Evolutionary conservation across 2,113 vertebrate species (phyloP), one percentile per base, ranked within the genome.

Genomic region (Sarotherodon lohbergeri): DNA sequence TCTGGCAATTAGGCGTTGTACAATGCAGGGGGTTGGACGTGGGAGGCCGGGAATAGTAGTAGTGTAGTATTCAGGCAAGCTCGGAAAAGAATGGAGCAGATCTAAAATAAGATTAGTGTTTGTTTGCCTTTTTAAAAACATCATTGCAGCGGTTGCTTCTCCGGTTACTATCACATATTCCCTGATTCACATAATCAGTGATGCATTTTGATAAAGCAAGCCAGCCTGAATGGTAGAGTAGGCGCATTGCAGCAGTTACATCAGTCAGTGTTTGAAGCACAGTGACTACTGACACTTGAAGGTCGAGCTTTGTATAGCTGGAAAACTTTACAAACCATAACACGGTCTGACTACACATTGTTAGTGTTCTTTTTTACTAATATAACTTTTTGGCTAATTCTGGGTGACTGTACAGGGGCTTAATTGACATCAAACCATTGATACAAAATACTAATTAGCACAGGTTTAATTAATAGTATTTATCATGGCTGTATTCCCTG

Each of bases 241-340:
- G 56, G 61, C 8, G 54, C 81, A 88, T 84, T 94, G 91, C 90
- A 92, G 81, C 85, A 90, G 68, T 59, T 85, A 80, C 85, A 17
- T 90, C 85, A 90, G 71, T 79, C 84, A 36, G 36, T 76, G 14
- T 86, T 81, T 14, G 63, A 89, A 32, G 34, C 71, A 13, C 27
- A 22, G 63, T 32, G 71, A 66, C 9, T 50, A 5, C 43, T 78
- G 73, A n/a, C 73, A 84, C 39, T 54, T 84, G 34, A 41, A 66
- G 36, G 78, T 66, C 9, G 9, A 46, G 78, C 61, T 29, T 39
- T 66, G 79, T 56, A 73, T 16, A 73, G 46, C 39, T 73, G 22
- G 22, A 73, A 73, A 73, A 73, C 1, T 36, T 63, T 36, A 19
- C 32, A 63, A 36, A 10, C 32, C 17, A 11, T 34, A 63, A 63